Evolutionary conservation across 2,113 vertebrate species (phyloP).

Genomic region (Physeter macrocephalus): DNA sequence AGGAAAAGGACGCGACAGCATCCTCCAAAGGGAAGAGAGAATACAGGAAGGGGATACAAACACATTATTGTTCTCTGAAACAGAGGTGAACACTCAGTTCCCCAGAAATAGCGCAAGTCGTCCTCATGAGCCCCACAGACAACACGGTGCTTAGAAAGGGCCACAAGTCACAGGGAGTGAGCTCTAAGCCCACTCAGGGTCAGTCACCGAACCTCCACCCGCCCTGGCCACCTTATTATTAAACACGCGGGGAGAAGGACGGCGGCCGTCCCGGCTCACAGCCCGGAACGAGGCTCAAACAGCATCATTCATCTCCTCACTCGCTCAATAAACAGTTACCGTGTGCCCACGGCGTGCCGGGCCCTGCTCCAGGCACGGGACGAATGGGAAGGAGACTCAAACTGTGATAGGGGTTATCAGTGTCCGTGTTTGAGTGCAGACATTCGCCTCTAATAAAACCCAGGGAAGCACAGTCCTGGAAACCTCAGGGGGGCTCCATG

Average conservation of each 20-base stretch:
- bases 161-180: neutral
- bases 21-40: neutral
- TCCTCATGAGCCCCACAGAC: too few relatives aligned
- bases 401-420: accelerated
- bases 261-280: neutral
- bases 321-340: accelerated
- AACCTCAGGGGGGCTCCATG: accelerated
- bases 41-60: neutral
- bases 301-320: accelerated
- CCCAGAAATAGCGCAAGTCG: neutral
- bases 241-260: accelerated
- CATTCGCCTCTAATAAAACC: accelerated
- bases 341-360: accelerated
- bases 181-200: neutral
- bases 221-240: accelerated
- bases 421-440: neutral
- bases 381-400: neutral
- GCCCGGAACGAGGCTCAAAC: accelerated
- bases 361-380: too few relatives aligned
- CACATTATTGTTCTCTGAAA: neutral
- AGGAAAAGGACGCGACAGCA: neutral
- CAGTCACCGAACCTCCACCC: neutral
- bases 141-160: neutral
- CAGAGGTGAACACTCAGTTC: accelerated
- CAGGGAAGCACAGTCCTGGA: neutral